Base-by-base conservation (phyloP, 2,888 invertebrate genomes). In the Gortyna flavago region DNA sequence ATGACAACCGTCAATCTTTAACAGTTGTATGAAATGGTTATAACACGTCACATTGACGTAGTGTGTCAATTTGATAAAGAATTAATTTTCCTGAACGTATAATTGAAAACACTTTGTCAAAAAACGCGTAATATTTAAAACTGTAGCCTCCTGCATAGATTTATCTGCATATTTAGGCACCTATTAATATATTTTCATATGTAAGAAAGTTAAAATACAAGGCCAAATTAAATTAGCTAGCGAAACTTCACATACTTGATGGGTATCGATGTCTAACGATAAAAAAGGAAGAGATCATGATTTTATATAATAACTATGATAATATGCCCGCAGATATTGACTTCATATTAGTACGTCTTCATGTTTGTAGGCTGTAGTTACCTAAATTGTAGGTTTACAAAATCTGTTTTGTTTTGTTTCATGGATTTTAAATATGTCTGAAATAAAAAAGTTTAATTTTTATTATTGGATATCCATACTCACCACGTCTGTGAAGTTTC, bases 121-220 rank as follows among this genome's bases (percentile, higher is more conserved):
- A 21, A 54, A 38, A 44, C 5, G 57, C n/a, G 74, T 57, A 74
- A 74, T 74, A 74, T 0, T 41, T n/a, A 32, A 74, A 35, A n/a
- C 7, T 35, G 41, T 44, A 18, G 32, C 57, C 48, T 71, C 2
- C 21, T 35, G 18, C 21, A 21, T 51, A 44, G 32, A 9, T 41
- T 16, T 29, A 0, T 32, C 25, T 64, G 16, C 5, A 64, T 25
- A 25, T 25, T n/a, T 32, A 41, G 32, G 5, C 16, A 48, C 0
- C 18, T 57, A 8, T n/a, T 69, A 69, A 51, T 69, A 54, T 41
- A 25, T 69, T 54, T 41, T 21, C 18, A 48, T 75, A 76, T 32
- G 51, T 21, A 64, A 2, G 16, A n/a, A 21, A 54, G 21, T 9
- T 32, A 21, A 41, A 51, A 51, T 9, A n/a, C 5, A 41, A 32